Evolutionary conservation across 2,888 invertebrate species (phyloP), one percentile per base, ranked within the genome.

Genomic region (Drosophila tanythrix): DNA sequence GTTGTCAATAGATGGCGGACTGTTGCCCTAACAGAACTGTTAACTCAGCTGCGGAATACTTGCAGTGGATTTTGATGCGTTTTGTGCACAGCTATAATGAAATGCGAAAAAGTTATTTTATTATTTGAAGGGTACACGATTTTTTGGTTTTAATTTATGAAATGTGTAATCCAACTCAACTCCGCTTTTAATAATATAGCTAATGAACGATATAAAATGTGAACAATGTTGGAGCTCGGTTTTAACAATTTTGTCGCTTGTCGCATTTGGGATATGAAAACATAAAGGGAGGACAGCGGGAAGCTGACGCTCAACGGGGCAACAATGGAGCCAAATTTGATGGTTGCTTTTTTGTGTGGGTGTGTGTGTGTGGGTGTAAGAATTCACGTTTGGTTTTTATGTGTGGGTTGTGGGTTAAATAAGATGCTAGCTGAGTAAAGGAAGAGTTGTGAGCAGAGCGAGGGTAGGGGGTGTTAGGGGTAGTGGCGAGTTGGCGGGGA

Each of bases 281-380:
- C 66, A 58, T 27, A 48, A 57, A 35, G 40, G 11, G n/a, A 15
- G 38, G 15, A 35, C 29, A 31, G 21, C 29, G 33, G 48, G 53
- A 10, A 27, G 56, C 51, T 38, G 21, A n/a, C 43, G 36, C 58
- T 56, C 62, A 60, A 57, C 61, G 50, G 56, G 55, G 60, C 60
- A 70, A 82, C 81, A 88, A 83, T 79, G 72, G 70, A 72, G 65
- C 70, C 68, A 72, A 81, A 86, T 83, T 82, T 86, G 77, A 76
- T 70, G 70, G 70, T 31, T 60, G 60, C 48, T 38, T 33, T 46
- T 46, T 46, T 46, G 21, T 25, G 21, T 46, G 18, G 25, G 40
- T 52, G 27, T 31, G 53, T 10, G 29, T 13, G 31, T 8, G n/a
- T 40, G 29, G 66, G 50, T n/a, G 48, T 35, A 58, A 29, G 38